Evolutionary conservation across 2,888 invertebrate species (phyloP).

Genomic region (Tetramorium bicarinatum): DNA sequence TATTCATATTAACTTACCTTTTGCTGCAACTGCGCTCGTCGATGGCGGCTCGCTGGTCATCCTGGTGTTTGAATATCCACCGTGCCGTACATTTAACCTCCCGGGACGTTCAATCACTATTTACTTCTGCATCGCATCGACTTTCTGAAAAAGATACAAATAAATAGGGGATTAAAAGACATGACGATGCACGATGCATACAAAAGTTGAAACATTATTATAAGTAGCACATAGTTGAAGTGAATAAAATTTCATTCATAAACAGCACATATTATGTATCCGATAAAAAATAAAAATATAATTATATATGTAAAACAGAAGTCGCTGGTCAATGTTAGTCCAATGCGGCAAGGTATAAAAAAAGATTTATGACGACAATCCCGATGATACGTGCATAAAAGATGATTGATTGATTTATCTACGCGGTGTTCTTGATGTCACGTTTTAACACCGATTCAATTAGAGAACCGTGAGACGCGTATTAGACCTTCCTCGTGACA

Average conservation of each 20-base stretch:
- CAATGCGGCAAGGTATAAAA: background rate
- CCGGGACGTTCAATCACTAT: constrained; percentile 58
- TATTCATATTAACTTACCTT: constrained; percentile 57
- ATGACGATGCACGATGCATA: background rate
- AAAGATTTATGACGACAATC: background rate
- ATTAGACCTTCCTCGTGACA: constrained; percentile 72
- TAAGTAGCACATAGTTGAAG: background rate
- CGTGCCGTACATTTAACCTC: constrained; percentile 78
- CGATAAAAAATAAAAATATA: background rate
- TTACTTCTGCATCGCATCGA: constrained; percentile 71
- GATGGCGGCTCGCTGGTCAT: constrained; percentile 82
- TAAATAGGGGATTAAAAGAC: constrained; percentile 15
- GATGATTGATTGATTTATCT: constrained; percentile 11
- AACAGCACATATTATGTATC: background rate
- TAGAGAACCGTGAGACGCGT: constrained; percentile 57
- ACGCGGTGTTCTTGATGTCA: background rate
- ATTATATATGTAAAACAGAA: background rate
- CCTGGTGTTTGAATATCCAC: constrained; percentile 77
- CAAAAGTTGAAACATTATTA: background rate
- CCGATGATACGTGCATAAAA: background rate
- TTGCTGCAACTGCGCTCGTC: constrained; percentile 75
- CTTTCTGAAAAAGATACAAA: constrained; percentile 69
- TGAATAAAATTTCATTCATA: too few relatives aligned
- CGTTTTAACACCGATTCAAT: constrained; percentile 25
- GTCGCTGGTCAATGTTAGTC: background rate